phyloP scores from a whole-genome alignment of 2,888 invertebrate genomes.

The Embidobia sp. region DNA sequence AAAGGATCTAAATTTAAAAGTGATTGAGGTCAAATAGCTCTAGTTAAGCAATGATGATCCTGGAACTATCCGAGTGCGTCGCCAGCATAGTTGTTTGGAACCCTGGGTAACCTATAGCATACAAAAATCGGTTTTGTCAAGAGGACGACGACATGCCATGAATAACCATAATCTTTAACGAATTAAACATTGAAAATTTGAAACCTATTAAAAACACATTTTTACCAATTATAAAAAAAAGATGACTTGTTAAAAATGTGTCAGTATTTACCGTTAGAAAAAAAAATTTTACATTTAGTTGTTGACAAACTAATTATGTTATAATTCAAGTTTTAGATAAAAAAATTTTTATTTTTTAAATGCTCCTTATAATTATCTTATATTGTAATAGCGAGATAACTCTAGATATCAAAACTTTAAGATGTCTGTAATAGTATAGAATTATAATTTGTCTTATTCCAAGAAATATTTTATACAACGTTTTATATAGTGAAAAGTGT shows the following conservation, averaged over 20 bases:
- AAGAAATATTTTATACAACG: too few species aligned
- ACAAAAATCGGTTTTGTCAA: not conserved
- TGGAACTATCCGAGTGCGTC: not conserved
- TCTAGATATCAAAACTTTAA: too few species aligned
- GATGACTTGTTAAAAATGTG: conserved; percentile 14
- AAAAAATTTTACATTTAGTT: conserved; percentile 2
- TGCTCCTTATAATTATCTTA: too few species aligned
- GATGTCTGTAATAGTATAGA: too few species aligned
- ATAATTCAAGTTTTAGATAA: too few species aligned
- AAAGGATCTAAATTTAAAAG: conserved; percentile 6
- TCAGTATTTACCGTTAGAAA: conserved; percentile 10
- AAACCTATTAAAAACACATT: not conserved
- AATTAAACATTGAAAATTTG: not conserved
- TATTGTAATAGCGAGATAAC: too few species aligned
- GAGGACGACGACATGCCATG: too few species aligned
- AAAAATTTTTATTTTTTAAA: too few species aligned
- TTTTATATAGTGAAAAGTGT: too few species aligned
- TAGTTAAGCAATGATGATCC: conserved; percentile 11
- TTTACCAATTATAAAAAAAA: conserved; percentile 1
- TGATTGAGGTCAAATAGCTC: not conserved
- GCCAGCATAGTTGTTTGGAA: not conserved
- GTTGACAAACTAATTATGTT: too few species aligned
- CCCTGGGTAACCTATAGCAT: not conserved
- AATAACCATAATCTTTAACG: not conserved
- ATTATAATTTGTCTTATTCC: too few species aligned